A percentile compares a stretch with the other conserved stretches of the same genome.
These are phyloP conservation scores for Zygogramma bicolorata DNA, from an alignment of 2,888 invertebrate species.

Conservation along the genomic window DNA sequence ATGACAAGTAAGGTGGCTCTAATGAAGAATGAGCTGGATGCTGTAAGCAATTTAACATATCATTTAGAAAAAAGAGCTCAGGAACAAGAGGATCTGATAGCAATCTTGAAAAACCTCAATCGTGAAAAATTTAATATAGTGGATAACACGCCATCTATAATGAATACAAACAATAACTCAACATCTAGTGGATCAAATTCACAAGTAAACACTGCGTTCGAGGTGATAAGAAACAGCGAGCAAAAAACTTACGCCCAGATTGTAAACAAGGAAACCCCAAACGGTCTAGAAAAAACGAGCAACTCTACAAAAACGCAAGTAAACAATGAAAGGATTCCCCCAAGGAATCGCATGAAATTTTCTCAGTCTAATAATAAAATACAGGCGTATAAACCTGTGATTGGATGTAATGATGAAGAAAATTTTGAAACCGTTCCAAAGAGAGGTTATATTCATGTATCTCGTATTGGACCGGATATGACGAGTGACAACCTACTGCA, in stretches of 20 bases:
- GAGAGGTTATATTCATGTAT: slow-evolving; percentile 14
- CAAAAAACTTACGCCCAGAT: neutral
- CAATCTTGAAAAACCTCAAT: neutral
- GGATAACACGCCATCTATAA: neutral
- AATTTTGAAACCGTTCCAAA: slow-evolving; percentile 7
- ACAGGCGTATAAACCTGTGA: slow-evolving; percentile 9
- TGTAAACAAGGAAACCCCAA: neutral
- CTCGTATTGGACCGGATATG: neutral
- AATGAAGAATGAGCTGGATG: neutral
- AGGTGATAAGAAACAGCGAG: neutral
- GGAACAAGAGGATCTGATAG: neutral
- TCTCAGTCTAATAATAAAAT: slow-evolving; percentile 1
- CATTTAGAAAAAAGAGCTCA: neutral
- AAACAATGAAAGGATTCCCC: neutral
- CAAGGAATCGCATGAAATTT: neutral
- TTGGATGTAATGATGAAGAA: neutral
- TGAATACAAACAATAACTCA: neutral
- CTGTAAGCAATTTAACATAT: neutral
- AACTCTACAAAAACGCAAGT: neutral
- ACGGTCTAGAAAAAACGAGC: neutral
- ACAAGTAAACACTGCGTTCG: neutral
- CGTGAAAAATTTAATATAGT: neutral
- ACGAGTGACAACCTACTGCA: neutral
- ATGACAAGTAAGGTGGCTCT: neutral
- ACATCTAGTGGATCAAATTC: neutral